phyloP scores from a whole-genome alignment of 2,797 vertebrate genomes.

The Paratrypauchen microcephalus region DNA sequence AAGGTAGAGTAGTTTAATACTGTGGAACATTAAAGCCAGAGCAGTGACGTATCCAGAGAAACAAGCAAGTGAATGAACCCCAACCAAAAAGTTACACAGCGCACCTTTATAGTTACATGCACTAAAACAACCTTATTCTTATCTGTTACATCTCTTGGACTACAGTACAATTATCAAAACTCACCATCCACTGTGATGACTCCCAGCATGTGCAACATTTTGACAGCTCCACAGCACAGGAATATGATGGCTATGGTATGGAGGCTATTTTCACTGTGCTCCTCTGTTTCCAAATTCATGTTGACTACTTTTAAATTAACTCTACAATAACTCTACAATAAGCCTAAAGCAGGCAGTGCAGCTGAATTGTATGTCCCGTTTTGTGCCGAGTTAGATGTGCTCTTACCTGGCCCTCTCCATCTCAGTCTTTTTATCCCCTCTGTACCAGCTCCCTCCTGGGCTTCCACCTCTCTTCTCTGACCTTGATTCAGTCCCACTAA shows the following conservation, averaged over 20 bases:
- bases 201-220: conserved; percentile 74
- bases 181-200: conserved; percentile 78
- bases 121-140: background rate
- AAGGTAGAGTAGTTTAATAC: no score
- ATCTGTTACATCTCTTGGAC: background rate
- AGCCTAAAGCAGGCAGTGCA: background rate
- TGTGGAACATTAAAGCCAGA: no score
- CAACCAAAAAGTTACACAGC: no score
- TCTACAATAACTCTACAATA: background rate
- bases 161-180: conserved; percentile 26
- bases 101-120: no score
- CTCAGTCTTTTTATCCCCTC: conserved; percentile 56
- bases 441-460: conserved; percentile 39
- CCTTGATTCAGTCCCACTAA: conserved; percentile 43
- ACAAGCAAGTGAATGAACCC: no score
- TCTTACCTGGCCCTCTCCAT: conserved; percentile 40
- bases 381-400: conserved; percentile 33
- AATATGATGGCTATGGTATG: conserved; percentile 67
- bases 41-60: no score
- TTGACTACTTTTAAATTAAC: conserved; percentile 15
- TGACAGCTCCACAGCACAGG: conserved; percentile 70
- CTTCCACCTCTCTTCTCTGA: conserved; percentile 48
- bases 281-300: conserved; percentile 69
- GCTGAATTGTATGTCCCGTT: conserved; percentile 14
- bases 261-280: conserved; percentile 64